phyloP scores from a whole-genome alignment of 37 sponge, comb jelly and placozoan species.

The Ianthella basta region DNA sequence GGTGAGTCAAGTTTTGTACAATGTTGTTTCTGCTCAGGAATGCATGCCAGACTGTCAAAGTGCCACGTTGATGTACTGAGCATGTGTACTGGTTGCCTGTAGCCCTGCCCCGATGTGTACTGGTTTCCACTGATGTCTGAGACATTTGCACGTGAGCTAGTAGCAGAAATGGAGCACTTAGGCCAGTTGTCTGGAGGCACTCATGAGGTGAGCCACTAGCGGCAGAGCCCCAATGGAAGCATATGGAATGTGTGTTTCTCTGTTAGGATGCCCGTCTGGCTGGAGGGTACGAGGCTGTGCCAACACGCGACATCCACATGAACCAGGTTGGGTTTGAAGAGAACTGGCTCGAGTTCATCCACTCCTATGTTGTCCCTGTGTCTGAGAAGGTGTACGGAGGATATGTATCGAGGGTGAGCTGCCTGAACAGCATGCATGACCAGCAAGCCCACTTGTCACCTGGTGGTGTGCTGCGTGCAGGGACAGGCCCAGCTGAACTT shows the following conservation, averaged over 20 bases:
- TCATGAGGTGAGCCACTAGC: constrained; percentile 7
- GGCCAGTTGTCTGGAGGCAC: constrained; percentile 84
- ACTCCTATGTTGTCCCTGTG: constrained; percentile 85
- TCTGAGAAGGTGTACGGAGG: constrained; percentile 88
- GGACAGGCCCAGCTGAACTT: too few relatives aligned
- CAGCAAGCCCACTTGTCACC: too few relatives aligned
- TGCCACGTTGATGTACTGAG: not conserved
- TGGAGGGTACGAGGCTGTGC: constrained; percentile 99
- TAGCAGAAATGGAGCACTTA: constrained; percentile 90
- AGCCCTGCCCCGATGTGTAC: constrained; percentile 98
- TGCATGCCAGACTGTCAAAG: not conserved
- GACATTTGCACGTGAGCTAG: constrained; percentile 65
- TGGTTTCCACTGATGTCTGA: constrained; percentile 90
- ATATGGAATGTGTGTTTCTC: too few relatives aligned
- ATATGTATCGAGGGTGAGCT: constrained; percentile 74
- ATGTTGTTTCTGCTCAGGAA: not conserved
- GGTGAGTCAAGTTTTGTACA: too few relatives aligned
- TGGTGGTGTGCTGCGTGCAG: too few relatives aligned
- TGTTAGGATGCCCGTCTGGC: constrained; percentile 78
- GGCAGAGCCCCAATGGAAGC: too few relatives aligned
- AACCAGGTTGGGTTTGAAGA: constrained; percentile 90
- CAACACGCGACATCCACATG: constrained; percentile 96
- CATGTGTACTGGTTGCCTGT: not conserved
- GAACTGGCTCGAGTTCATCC: constrained; percentile 88
- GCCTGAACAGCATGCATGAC: too few relatives aligned